Conservation (phyloP, 2,113 vertebrate species). For the Bujurquina vittata region DNA sequence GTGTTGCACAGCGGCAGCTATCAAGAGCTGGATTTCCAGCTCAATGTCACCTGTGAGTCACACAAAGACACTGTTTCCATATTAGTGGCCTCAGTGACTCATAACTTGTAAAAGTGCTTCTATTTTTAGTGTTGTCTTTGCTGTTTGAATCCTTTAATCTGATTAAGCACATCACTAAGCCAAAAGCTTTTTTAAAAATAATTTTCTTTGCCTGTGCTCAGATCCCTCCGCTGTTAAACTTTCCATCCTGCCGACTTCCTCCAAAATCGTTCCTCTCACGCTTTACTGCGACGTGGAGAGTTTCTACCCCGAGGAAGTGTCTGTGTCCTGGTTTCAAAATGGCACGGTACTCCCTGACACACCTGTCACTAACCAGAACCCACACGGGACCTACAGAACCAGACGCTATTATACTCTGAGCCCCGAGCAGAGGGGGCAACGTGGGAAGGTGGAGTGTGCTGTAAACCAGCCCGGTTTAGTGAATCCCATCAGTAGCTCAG, state of each 20-base stretch:
- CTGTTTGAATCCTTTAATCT: neutral
- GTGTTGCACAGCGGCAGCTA: conserved; percentile 66
- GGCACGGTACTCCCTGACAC: conserved; percentile 61
- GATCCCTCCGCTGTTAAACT: conserved; percentile 69
- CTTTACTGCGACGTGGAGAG: conserved; percentile 79
- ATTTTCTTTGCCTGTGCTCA: conserved; percentile 27
- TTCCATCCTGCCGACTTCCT: conserved; percentile 51
- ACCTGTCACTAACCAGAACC: conserved; percentile 48
- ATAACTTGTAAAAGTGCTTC: neutral
- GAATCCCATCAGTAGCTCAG: conserved; percentile 37
- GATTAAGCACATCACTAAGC: neutral
- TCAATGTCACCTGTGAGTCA: conserved; percentile 76
- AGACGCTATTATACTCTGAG: conserved; percentile 74
- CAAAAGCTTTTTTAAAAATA: neutral
- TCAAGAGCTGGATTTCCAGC: conserved; percentile 62
- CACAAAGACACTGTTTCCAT: neutral
- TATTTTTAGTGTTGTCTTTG: neutral
- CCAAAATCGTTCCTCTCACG: conserved; percentile 66
- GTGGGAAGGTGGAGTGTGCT: conserved; percentile 74
- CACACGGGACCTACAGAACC: conserved; percentile 72
- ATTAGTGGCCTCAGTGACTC: neutral
- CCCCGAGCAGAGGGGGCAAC: conserved; percentile 51
- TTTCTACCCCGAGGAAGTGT: conserved; percentile 77
- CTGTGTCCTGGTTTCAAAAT: conserved; percentile 79
- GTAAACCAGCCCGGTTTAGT: conserved; percentile 67